A percentile compares a stretch with the other conserved stretches of the same genome.
phyloP scores from a whole-genome alignment of 2,888 invertebrate genomes.

The Julus scandinavius region DNA sequence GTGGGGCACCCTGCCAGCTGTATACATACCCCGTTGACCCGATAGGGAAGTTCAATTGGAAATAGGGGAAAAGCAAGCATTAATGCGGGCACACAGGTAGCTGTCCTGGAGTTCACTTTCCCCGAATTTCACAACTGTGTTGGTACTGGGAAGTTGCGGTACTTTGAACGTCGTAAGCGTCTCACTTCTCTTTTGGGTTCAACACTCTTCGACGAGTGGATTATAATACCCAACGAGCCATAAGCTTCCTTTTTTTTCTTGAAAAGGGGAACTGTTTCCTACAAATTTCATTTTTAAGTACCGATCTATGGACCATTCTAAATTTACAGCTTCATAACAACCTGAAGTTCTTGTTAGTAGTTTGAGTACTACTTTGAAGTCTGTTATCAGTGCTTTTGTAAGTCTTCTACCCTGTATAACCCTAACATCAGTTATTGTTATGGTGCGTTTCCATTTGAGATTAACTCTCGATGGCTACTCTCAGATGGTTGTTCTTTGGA shows the following conservation, averaged over 20 bases:
- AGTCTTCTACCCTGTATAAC: too few species aligned
- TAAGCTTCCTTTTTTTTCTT: not conserved
- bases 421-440: too few species aligned
- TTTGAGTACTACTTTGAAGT: too few species aligned
- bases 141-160: not conserved
- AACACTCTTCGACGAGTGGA: not conserved
- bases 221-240: not conserved
- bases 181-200: not conserved
- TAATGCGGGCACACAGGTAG: not conserved
- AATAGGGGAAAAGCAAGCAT: not conserved
- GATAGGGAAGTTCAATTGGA: not conserved
- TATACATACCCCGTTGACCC: not conserved
- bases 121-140: not conserved
- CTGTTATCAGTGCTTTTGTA: too few species aligned
- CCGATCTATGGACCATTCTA: not conserved
- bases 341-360: too few species aligned
- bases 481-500: too few species aligned
- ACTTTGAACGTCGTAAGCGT: not conserved
- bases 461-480: too few species aligned
- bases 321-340: too few species aligned
- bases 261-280: not conserved
- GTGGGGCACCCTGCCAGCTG: not conserved
- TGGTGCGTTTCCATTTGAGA: too few species aligned
- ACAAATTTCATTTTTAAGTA: not conserved
- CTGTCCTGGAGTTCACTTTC: not conserved